Percentiles rank a stretch among this genome's conserved stretches.
phyloP scores from a whole-genome alignment of 2,113 vertebrate species.

The Onychostruthus taczanowskii region DNA sequence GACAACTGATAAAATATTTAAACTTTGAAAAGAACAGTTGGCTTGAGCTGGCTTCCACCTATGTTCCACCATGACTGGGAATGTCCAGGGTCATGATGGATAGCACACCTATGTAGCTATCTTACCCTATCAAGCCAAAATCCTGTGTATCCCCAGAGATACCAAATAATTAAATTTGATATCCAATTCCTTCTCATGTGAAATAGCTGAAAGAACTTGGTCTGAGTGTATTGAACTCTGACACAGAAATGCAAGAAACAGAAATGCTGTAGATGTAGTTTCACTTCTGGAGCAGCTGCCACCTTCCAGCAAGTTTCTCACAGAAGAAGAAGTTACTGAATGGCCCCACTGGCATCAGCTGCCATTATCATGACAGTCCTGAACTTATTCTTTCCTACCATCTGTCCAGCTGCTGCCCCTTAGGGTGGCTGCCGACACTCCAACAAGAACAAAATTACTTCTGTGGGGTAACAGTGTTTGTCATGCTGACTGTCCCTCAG shows the following conservation, averaged over 20 bases:
- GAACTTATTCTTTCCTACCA: background rate
- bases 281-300: background rate
- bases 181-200: background rate
- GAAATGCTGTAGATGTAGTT: background rate
- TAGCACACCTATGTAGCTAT: background rate
- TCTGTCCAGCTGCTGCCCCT: background rate
- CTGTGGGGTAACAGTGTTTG: background rate
- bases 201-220: background rate
- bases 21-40: background rate
- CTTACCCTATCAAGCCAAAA: background rate
- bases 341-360: background rate
- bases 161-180: background rate
- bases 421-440: background rate
- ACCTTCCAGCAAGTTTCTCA: background rate
- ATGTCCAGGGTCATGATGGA: background rate
- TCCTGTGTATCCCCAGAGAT: background rate
- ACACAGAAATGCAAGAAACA: background rate
- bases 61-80: rapidly evolving
- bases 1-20: background rate
- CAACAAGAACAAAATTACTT: background rate
- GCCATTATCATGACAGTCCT: background rate
- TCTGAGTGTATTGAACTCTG: background rate
- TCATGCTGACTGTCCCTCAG: background rate
- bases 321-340: background rate
- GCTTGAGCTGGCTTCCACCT: background rate